These are phyloP conservation scores for Echinops telfairi DNA, from an alignment of 2,113 vertebrate species.

Conservation along the genomic window DNA sequence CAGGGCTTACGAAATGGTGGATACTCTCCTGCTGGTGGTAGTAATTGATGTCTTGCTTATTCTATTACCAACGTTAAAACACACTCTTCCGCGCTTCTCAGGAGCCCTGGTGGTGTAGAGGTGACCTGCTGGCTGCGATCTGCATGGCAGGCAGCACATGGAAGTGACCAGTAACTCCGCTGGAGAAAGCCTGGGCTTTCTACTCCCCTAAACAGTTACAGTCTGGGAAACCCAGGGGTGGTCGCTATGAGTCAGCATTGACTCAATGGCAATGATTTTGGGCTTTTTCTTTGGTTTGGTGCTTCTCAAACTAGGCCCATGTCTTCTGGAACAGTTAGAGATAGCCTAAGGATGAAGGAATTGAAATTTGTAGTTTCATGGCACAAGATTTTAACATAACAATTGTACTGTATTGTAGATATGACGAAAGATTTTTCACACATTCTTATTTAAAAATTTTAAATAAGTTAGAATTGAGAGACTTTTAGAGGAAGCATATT, in stretches of 20 bases:
- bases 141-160: no score
- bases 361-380: neutral
- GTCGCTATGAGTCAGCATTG: no score
- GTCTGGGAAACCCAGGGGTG: no score
- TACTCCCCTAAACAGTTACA: no score
- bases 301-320: neutral
- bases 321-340: neutral
- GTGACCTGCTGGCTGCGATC: no score
- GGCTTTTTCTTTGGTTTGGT: no score
- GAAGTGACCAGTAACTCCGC: no score
- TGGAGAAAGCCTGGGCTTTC: no score
- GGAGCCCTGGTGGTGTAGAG: no score
- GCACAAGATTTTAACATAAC: neutral
- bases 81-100: neutral
- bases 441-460: neutral
- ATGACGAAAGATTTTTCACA: neutral
- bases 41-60: conserved; percentile 4
- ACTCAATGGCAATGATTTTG: no score
- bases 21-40: no score
- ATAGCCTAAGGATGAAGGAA: neutral
- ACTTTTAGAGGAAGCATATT: neutral
- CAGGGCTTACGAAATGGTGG: no score
- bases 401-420: neutral
- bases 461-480: neutral
- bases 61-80: neutral